Evolutionary conservation across 2,888 invertebrate species (phyloP).

Genomic region (Chrysolina oricalcia): DNA sequence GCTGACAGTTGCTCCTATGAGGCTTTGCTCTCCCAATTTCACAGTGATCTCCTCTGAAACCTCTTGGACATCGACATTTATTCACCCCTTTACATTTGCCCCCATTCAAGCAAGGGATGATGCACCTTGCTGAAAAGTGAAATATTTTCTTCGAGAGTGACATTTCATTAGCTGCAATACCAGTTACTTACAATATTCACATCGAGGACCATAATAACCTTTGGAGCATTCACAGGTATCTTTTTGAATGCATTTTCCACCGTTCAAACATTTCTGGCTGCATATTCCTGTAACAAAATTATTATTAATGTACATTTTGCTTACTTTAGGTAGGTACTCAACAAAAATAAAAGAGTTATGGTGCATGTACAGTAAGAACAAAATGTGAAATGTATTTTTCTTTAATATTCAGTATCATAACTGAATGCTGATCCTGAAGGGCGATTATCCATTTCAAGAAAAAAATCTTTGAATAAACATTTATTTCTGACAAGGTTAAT

Average conservation of each 20-base stretch:
- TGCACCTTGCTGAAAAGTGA: slow-evolving; percentile 67
- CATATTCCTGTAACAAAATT: slow-evolving; percentile 84
- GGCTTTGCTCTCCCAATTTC: slow-evolving; percentile 85
- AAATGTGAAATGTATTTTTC: no score
- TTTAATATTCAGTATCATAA: no score
- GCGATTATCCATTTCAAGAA: no score
- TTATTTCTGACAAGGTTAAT: no score
- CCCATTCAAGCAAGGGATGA: slow-evolving; percentile 92
- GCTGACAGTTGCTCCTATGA: slow-evolving; percentile 81
- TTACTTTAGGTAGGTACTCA: no score
- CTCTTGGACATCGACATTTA: slow-evolving; percentile 89
- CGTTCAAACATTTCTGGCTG: slow-evolving; percentile 91
- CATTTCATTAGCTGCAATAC: not conserved
- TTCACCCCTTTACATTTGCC: slow-evolving; percentile 93
- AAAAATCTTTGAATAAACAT: no score
- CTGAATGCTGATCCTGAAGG: no score
- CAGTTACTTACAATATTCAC: slow-evolving; percentile 89
- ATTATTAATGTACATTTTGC: no score
- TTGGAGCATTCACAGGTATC: slow-evolving; percentile 94
- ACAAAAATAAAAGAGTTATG: no score
- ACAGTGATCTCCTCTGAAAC: slow-evolving; percentile 91
- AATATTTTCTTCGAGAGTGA: not conserved
- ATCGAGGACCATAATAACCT: slow-evolving; percentile 91
- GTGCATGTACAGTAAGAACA: no score
- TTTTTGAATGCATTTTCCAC: slow-evolving; percentile 95